A percentile compares a stretch with the other conserved stretches of the same genome.
These are phyloP conservation scores for Drosophila mercatorum DNA, from an alignment of 2,888 invertebrate genomes.

Conservation along the genomic window DNA sequence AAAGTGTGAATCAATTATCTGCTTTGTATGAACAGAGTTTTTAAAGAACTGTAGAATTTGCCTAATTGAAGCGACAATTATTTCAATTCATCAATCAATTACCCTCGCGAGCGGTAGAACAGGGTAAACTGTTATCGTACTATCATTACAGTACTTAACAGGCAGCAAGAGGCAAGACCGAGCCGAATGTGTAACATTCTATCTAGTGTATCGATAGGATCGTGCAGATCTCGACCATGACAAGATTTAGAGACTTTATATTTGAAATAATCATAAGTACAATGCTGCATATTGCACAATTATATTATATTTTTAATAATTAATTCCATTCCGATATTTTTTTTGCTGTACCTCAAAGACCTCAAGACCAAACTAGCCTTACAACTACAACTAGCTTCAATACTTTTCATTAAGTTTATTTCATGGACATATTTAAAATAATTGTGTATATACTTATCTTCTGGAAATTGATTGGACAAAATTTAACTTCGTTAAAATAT, in stretches of 20 bases:
- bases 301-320: too few relatives aligned
- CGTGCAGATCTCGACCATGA: too few relatives aligned
- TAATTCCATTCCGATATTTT: too few relatives aligned
- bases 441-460: not conserved
- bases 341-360: too few relatives aligned
- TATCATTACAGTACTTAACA: not conserved
- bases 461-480: not conserved
- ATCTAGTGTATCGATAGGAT: too few relatives aligned
- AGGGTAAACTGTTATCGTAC: too few relatives aligned
- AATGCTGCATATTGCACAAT: too few relatives aligned
- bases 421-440: too few relatives aligned
- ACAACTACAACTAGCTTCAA: too few relatives aligned
- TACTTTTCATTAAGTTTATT: too few relatives aligned
- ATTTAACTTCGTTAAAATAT: not conserved
- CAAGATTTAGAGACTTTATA: not conserved
- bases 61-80: conserved; percentile 51
- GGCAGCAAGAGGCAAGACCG: not conserved
- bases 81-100: conserved; percentile 29
- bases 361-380: too few relatives aligned
- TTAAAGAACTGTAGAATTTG: conserved; percentile 21
- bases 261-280: not conserved
- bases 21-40: conserved; percentile 18
- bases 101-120: not conserved
- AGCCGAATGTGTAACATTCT: not conserved
- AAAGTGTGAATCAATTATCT: conserved; percentile 29